Base-by-base conservation (phyloP, 1,140 invertebrate genomes). In the Hestina assimilis region DNA sequence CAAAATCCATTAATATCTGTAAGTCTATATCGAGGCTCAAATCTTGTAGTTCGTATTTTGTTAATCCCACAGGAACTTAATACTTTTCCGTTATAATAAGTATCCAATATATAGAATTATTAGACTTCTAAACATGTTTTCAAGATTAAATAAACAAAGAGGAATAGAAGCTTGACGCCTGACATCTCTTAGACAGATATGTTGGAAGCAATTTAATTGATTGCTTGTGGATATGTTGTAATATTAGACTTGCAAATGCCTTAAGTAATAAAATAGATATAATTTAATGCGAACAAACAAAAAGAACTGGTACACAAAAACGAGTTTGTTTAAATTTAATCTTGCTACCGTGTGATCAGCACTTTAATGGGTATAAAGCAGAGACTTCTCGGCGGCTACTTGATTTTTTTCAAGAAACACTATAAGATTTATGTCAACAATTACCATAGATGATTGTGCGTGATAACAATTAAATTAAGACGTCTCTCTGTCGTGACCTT, bases 391-490 rank as follows among this genome's bases (percentile, higher is more conserved):
- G 17, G 17, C 26, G 41, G 47, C 31, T 45, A 47, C 50, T 29
- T 38, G 20, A 42, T 47, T 26, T 51, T 50, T 28, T 55, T 24
- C 19, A 46, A 28, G 14, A 63, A 55, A 61, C 51, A 60, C 38
- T 45, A 40, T 9, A 47, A 62, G 59, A 65, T 71, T 68, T 62
- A 67, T 62, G 59, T 62, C 47, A 54, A 69, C 70, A 79, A 78
- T 79, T 74, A 75, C 63, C 31, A 35, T 31, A 59, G 80, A 83
- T 83, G 69, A 72, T 79, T 69, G 75, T 75, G 72, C 60, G 24
- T 56, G 80, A 83, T 83, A 78, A 76, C 61, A 68, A 69, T 70
- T 76, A 73, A 77, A 79, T 79, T 71, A 80, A 82, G 77, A 74
- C 67, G 71, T 74, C 66, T 69, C 62, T 38, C 42, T 60, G 46